A percentile compares a stretch with the other conserved stretches of the same genome.
Evolutionary conservation across 2,113 vertebrate genomes (phyloP).

Genomic region (Oostethus manadensis): DNA sequence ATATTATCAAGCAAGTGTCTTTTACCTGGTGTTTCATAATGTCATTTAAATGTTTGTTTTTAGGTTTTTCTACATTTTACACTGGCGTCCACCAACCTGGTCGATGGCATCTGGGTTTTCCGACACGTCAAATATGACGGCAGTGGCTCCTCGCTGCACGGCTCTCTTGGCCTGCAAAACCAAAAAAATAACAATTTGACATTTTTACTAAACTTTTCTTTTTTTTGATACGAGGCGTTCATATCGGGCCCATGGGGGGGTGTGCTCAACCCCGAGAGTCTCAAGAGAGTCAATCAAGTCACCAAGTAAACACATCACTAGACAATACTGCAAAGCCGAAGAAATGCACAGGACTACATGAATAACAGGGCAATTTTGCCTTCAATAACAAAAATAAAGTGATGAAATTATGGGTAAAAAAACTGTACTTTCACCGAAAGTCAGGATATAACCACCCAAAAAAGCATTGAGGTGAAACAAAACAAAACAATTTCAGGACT

Average conservation of each 20-base stretch:
- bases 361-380: too few species aligned
- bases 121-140: slow-evolving; percentile 98
- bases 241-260: slow-evolving; percentile 59
- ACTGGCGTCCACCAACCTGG: slow-evolving; percentile 74
- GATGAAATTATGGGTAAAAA: too few species aligned
- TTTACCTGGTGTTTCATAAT: too few species aligned
- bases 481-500: too few species aligned
- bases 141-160: slow-evolving; percentile 93
- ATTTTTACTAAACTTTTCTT: background rate
- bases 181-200: slow-evolving; percentile 9
- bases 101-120: slow-evolving; percentile 98
- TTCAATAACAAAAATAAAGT: too few species aligned
- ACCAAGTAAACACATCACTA: slow-evolving; percentile 27
- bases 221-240: background rate
- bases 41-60: too few species aligned
- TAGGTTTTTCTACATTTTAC: too few species aligned
- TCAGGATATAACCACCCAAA: too few species aligned
- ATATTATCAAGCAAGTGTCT: too few species aligned
- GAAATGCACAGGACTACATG: too few species aligned
- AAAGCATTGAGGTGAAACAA: too few species aligned
- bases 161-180: slow-evolving; percentile 90
- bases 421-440: background rate
- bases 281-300: background rate
- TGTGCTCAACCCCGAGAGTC: slow-evolving; percentile 29
- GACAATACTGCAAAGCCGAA: too few species aligned